Evolutionary conservation across 2,113 vertebrate species (phyloP), one percentile per base, ranked within the genome.

Genomic region (Pollimyrus isidori): DNA sequence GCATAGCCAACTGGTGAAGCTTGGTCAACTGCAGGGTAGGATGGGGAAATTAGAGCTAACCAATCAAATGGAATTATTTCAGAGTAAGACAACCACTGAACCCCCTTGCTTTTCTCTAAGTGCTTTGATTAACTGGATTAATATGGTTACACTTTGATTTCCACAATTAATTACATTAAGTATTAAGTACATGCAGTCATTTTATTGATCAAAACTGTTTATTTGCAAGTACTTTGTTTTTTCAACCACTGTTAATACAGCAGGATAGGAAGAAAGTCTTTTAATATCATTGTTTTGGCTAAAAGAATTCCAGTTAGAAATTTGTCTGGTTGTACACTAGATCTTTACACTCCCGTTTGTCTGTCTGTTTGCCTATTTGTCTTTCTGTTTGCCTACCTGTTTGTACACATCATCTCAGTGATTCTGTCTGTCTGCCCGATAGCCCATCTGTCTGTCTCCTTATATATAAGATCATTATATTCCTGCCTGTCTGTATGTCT

Each of bases 1-100:
- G 97, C 97, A 98, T 97, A 98, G 97, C 97, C 97, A 98, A 97
- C 97, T 98, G 97, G 96, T 98, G 97, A 97, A 98, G 97, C 97
- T 98, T 98, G 97, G 97, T 98, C 97, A 98, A 97, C 97, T 98
- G 97, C 97, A 97, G 97, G 97, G 97, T 96, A 97, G 97, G 97
- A 98, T 97, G 97, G 96, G 62, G 97, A 97, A 96, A 97, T 98
- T 98, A 98, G 97, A 98, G 96, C 97, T 97, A 98, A 96, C 97
- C 97, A 97, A 97, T 97, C 96, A 97, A 97, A 97, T 94, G 95
- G 96, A 97, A 97, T 98, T 97, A 97, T 97, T 96, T 97, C 96
- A 97, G 96, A 97, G 96, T 97, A 97, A 93, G 95, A 97, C 93
- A 97, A 93, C 96, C 96, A 96, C 95, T 95, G 95, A 95, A 96